Evolutionary conservation across 2,113 vertebrate genomes (phyloP).

Genomic region (Platanista minor): DNA sequence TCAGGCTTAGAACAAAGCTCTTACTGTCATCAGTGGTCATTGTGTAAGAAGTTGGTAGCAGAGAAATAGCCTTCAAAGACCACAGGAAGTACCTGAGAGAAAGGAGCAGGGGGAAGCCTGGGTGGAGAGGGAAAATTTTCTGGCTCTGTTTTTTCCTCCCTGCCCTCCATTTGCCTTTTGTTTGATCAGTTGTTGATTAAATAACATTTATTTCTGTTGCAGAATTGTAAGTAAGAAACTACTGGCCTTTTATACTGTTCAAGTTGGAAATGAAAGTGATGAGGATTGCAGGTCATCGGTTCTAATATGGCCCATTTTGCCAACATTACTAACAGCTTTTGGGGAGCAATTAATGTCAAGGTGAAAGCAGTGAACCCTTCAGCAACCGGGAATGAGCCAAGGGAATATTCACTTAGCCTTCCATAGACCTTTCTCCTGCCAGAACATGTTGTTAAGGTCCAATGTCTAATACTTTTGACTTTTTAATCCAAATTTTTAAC

Average conservation of each 20-base stretch:
- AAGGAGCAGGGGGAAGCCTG: not conserved
- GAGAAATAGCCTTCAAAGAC: constrained; percentile 49
- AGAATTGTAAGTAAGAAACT: constrained; percentile 55
- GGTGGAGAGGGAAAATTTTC: not conserved
- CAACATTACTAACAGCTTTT: not conserved
- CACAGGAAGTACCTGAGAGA: constrained; percentile 33
- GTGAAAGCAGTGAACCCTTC: not conserved
- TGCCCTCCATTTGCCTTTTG: constrained; percentile 10
- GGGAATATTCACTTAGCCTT: not conserved
- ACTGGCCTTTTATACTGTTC: constrained; percentile 48
- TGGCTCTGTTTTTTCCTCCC: not conserved
- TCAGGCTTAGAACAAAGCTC: not conserved
- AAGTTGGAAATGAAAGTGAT: constrained; percentile 52
- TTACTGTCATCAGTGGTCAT: not conserved
- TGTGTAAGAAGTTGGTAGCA: constrained; percentile 49
- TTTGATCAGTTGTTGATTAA: constrained; percentile 73
- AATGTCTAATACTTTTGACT: not conserved
- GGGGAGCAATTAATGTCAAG: not conserved
- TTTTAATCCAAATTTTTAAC: not conserved
- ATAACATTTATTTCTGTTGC: constrained; percentile 50
- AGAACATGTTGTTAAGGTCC: not conserved
- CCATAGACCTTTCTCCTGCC: not conserved
- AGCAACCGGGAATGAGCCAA: not conserved
- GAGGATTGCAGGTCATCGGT: constrained; percentile 31
- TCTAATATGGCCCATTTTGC: constrained; percentile 33